A percentile compares a stretch with the other conserved stretches of the same genome.
Evolutionary conservation across 2,113 vertebrate species (phyloP).

Genomic region (Ascaphus truei): DNA sequence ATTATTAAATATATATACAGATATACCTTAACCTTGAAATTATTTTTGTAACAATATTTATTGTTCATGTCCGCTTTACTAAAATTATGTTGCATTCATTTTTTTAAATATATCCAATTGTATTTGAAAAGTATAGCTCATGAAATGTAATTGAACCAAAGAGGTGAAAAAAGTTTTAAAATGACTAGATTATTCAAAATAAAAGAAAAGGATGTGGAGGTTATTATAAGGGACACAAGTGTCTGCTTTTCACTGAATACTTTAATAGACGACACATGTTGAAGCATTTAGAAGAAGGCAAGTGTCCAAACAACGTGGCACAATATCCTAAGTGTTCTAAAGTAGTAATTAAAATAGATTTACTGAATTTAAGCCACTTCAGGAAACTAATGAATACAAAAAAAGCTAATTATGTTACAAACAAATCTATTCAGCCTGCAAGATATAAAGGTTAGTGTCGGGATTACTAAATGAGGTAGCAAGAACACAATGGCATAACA

Average conservation of each 20-base stretch:
- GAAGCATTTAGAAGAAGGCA: slow-evolving; percentile 39
- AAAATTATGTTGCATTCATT: not conserved
- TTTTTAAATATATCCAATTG: not conserved
- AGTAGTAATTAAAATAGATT: slow-evolving; percentile 45
- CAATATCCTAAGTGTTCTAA: slow-evolving; percentile 33
- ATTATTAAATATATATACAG: not conserved
- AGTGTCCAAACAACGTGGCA: slow-evolving; percentile 34
- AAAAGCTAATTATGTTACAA: slow-evolving; percentile 48
- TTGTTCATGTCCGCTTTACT: not conserved
- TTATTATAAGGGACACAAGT: slow-evolving; percentile 35
- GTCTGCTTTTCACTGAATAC: slow-evolving; percentile 15
- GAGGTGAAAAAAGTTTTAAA: slow-evolving; percentile 35
- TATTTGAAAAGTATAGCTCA: slow-evolving; percentile 9
- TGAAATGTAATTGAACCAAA: slow-evolving; percentile 4
- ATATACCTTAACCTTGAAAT: no score
- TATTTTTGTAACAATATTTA: no score
- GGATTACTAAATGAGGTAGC: slow-evolving; percentile 12
- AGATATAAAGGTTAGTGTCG: slow-evolving; percentile 40
- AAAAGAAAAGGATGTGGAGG: slow-evolving; percentile 26
- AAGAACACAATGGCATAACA: no score
- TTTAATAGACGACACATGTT: slow-evolving; percentile 42
- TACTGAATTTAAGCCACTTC: slow-evolving; percentile 41
- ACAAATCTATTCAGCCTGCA: slow-evolving; percentile 43
- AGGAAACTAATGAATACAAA: slow-evolving; percentile 43
- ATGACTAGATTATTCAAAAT: slow-evolving; percentile 27